A percentile compares a stretch with the other conserved stretches of the same genome.
Evolutionary conservation across 2,888 invertebrate genomes (phyloP).

Genomic region (Stramonita haemastoma): DNA sequence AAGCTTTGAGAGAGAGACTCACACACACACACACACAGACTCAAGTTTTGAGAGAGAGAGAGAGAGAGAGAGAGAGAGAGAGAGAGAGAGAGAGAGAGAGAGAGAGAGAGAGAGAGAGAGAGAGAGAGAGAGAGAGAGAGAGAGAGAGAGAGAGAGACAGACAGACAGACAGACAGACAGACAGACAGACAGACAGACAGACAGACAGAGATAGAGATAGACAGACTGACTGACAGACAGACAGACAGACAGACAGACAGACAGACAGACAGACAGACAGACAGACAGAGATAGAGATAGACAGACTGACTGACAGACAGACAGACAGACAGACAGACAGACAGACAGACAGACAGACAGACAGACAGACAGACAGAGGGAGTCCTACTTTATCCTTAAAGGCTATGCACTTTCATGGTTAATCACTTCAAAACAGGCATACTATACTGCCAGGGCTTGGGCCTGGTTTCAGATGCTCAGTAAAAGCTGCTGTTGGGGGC

Average conservation of each 20-base stretch:
- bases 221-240: too few species aligned
- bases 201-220: not conserved
- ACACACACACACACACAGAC: not conserved
- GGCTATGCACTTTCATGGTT: too few species aligned
- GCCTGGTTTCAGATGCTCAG: too few species aligned
- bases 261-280: not conserved
- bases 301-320: not conserved
- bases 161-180: not conserved
- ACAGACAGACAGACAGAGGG: too few species aligned
- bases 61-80: not conserved
- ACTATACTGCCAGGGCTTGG: too few species aligned
- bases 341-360: not conserved
- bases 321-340: not conserved
- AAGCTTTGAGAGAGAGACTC: too few species aligned
- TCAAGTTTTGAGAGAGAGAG: too few species aligned
- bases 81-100: not conserved
- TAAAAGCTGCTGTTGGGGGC: too few species aligned
- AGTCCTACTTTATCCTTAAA: too few species aligned
- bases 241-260: not conserved
- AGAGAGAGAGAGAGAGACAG: not conserved
- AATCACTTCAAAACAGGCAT: too few species aligned
- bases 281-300: not conserved
- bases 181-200: too few species aligned
- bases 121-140: not conserved
- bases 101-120: not conserved